These are phyloP conservation scores for Drosophila tripunctata DNA, from an alignment of 2,888 invertebrate species.

Conservation along the genomic window DNA sequence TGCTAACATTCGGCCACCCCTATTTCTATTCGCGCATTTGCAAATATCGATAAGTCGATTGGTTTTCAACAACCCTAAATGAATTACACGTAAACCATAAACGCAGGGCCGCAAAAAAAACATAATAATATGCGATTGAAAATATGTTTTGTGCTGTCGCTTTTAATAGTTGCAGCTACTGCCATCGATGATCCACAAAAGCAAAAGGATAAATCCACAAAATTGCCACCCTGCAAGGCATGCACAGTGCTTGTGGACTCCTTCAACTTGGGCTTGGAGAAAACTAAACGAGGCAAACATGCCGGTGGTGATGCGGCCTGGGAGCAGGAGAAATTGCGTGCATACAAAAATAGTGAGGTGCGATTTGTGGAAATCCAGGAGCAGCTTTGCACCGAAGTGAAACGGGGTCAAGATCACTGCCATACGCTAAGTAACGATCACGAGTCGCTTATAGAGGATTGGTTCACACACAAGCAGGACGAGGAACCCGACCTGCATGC, in stretches of 20 bases:
- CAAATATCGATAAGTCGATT: conserved; percentile 6
- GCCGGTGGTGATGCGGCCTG: conserved; percentile 97
- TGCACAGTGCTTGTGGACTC: conserved; percentile 91
- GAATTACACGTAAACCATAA: conserved; percentile 47
- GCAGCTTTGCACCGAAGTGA: conserved; percentile 90
- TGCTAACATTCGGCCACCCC: too few relatives aligned
- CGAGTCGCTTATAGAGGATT: conserved; percentile 92
- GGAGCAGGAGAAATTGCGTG: conserved; percentile 94
- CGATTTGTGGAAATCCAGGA: conserved; percentile 96
- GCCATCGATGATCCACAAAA: conserved; percentile 59
- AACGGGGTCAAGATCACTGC: conserved; percentile 91
- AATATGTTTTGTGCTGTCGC: conserved; percentile 37
- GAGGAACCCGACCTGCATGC: conserved; percentile 86
- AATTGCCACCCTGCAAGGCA: conserved; percentile 91
- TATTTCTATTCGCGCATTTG: background rate
- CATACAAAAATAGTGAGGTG: conserved; percentile 94
- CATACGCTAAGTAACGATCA: conserved; percentile 92
- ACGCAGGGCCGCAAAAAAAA: background rate
- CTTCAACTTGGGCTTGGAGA: conserved; percentile 91
- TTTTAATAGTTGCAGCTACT: conserved; percentile 36
- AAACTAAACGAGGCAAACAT: conserved; percentile 93
- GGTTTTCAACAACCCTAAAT: conserved; percentile 25
- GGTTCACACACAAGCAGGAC: conserved; percentile 92
- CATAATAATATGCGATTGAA: conserved; percentile 38
- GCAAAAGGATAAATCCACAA: conserved; percentile 83